Evolutionary conservation across 2,888 invertebrate genomes (phyloP).

Genomic region (Torymus texanus): DNA sequence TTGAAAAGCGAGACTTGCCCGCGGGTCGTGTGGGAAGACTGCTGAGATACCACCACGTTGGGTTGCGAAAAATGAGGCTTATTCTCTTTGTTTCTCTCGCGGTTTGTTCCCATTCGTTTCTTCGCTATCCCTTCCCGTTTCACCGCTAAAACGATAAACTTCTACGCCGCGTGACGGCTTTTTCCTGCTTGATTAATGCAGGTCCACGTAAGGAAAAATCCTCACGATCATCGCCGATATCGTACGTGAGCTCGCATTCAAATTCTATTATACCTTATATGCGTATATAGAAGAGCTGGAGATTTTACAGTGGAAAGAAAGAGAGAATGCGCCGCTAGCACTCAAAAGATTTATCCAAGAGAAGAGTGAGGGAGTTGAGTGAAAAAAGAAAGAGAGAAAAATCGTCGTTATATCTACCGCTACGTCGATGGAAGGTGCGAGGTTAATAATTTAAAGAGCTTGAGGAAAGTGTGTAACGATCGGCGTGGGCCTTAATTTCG

Average conservation of each 20-base stretch:
- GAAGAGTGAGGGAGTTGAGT: no score
- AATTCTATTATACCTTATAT: constrained; percentile 3
- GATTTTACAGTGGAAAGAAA: no score
- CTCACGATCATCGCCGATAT: background rate
- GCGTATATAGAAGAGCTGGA: no score
- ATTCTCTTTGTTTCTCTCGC: constrained; percentile 25
- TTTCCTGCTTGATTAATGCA: constrained; percentile 15
- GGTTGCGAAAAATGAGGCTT: constrained; percentile 32
- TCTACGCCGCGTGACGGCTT: background rate
- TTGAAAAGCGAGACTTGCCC: background rate
- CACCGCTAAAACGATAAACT: background rate
- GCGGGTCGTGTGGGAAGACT: background rate
- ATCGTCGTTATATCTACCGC: no score
- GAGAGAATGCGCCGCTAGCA: no score
- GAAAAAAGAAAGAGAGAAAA: no score
- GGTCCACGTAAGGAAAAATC: no score
- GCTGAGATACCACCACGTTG: background rate
- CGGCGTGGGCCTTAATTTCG: no score
- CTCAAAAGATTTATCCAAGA: no score
- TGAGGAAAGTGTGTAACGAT: no score
- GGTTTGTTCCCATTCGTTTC: background rate
- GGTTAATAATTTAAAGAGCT: no score
- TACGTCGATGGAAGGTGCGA: no score
- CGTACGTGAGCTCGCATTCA: constrained; percentile 27
- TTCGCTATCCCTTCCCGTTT: background rate